A percentile compares a stretch with the other conserved stretches of the same genome.
These are phyloP conservation scores for Aporophyla lueneburgensis DNA, from an alignment of 2,888 invertebrate species.

Conservation along the genomic window DNA sequence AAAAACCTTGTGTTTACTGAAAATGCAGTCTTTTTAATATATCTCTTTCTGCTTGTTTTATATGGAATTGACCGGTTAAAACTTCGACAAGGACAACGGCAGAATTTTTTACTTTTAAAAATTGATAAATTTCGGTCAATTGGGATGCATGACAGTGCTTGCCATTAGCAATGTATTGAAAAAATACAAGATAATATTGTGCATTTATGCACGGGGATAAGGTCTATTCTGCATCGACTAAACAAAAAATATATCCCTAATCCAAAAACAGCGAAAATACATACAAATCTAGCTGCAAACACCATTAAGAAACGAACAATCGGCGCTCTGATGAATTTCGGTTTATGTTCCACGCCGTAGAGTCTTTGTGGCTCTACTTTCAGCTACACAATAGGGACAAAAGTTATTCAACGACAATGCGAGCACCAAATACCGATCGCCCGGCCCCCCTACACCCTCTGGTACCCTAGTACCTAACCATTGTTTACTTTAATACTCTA, in stretches of 20 bases:
- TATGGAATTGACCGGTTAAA: not conserved
- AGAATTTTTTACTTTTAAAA: not conserved
- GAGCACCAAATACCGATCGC: conserved; percentile 91
- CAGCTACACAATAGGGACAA: conserved; percentile 91
- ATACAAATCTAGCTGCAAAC: conserved; percentile 79
- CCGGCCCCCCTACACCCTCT: conserved; percentile 80
- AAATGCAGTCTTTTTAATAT: not conserved
- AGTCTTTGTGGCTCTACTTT: conserved; percentile 90
- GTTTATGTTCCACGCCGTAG: conserved; percentile 88
- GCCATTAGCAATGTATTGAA: not conserved
- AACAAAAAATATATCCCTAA: conserved; percentile 27
- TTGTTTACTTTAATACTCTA: conserved; percentile 90
- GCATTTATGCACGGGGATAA: not conserved
- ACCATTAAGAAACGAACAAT: conserved; percentile 88
- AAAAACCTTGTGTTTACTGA: not conserved
- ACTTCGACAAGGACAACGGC: too few relatives aligned
- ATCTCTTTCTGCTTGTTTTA: not conserved
- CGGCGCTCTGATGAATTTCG: conserved; percentile 90
- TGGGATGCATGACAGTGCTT: not conserved
- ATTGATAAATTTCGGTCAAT: not conserved
- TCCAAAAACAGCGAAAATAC: conserved; percentile 62
- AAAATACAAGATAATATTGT: not conserved
- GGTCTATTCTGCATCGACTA: too few relatives aligned
- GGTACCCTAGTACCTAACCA: conserved; percentile 81
- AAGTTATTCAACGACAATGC: conserved; percentile 91